Percentiles rank a stretch among this genome's conserved stretches.
Evolutionary conservation across 2,113 vertebrate genomes (phyloP).

Genomic region (Andinoacara biseriatus): DNA sequence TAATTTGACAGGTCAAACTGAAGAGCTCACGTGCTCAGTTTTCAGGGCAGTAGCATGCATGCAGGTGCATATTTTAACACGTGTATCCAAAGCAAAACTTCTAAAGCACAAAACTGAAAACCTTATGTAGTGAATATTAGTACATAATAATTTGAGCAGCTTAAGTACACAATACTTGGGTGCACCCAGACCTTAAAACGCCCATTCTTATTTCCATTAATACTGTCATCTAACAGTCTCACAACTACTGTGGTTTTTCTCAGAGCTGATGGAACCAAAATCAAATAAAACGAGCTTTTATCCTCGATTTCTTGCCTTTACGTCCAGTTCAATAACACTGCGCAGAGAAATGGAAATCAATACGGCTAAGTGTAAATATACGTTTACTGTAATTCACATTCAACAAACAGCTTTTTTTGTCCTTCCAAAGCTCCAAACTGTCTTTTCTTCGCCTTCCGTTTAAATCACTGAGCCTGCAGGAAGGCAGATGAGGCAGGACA

Average conservation of each 20-base stretch:
- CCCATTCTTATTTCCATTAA: background rate
- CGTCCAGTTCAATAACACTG: background rate
- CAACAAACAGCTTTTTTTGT: background rate
- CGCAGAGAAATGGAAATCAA: background rate
- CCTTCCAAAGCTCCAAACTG: too few species aligned
- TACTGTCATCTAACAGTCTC: background rate
- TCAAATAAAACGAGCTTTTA: constrained; percentile 46
- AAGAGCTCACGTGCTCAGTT: background rate
- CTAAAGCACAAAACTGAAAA: background rate
- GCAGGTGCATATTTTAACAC: accelerated
- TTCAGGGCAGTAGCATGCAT: background rate
- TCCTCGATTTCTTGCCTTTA: background rate
- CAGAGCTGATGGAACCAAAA: constrained; percentile 28
- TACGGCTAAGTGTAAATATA: background rate
- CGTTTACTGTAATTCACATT: background rate
- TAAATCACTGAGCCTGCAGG: too few species aligned
- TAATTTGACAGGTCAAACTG: constrained; percentile 24
- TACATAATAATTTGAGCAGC: background rate
- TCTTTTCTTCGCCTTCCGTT: too few species aligned
- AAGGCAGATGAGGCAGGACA: too few species aligned
- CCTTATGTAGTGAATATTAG: background rate
- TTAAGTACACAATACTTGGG: accelerated
- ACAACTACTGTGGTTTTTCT: background rate
- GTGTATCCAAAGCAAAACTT: background rate
- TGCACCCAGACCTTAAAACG: background rate